Base-by-base conservation (phyloP, 2,797 vertebrate species). In the Prunella strophiata region DNA sequence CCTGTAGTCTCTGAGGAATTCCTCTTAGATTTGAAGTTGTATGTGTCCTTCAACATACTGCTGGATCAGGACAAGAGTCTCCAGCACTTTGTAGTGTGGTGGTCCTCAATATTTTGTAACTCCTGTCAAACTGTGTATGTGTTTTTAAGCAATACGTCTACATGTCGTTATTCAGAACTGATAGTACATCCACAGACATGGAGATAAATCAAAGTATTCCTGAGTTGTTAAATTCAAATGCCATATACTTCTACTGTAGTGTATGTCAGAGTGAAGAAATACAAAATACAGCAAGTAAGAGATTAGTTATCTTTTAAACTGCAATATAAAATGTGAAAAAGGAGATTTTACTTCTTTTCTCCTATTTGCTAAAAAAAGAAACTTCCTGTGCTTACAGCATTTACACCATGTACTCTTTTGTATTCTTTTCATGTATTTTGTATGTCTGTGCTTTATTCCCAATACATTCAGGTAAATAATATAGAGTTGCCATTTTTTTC, bases 311-410 rank as follows among this genome's bases (percentile, higher is more conserved):
- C 93, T 96, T 97, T 93, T 88, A 91, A 96, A 96, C 83, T 93
- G 96, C 97, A 94, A 89, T 93, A 96, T 93, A 96, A 96, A 96
- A 94, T 94, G 82, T 97, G 96, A 97, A 97, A 93, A 96, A 78
- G 95, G 96, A 97, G 94, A 94, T 96, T 95, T 95, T 95, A 91
- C 96, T 96, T 94, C 94, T 95, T 95, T 96, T 94, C 82, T 95
- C 90, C 89, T 97, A 96, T 96, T 96, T 97, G 97, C 96, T 91
- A 96, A 92, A 96, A 94, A 96, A 94, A 95, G 88, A 97, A 96
- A 91, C 91, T 91, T 95, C 95, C 89, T 96, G 96, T 98, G 96
- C 97, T 98, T 97, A 96, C 97, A 97, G 94, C 97, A 97, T 98
- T 98, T 98, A 98, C 97, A 97, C 92, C 93, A 45, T 98, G 96